Evolutionary conservation across 2,113 vertebrate genomes (phyloP), one percentile per base, ranked within the genome.

Genomic region (Casuarius casuarius): DNA sequence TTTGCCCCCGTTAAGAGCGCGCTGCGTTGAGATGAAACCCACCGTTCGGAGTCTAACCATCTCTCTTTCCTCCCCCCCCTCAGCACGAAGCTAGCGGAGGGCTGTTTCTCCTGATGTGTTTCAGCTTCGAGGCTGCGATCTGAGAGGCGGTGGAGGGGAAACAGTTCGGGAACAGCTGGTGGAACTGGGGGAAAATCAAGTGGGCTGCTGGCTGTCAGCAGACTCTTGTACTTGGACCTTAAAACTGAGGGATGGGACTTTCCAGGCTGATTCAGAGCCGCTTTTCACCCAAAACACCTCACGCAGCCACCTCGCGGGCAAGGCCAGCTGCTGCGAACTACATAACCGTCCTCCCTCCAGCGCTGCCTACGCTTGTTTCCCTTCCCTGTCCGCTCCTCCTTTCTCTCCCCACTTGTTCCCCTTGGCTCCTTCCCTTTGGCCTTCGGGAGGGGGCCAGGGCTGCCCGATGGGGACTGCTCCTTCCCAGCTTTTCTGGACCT

Each of bases 21-120:
- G 4, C 10, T 1, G 7, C 7, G 4, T 21, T 9, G 5, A 31
- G 16, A 5, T 0, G 20, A 25, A 63, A 10, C 1, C 1, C 2
- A 5, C 35, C 2, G 1, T 9, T 10, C 5, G 48, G 25, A 13
- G 19, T 16, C 38, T 26, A 26, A 19, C 9, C 70, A 13, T 8
- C 2, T 7, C 72, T 68, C 10, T 54, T 42, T 42, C 10, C 42
- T 11, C 10, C 42, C 42, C 42, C 13, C 42, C 42, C 42, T 13
- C 42, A 4, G 5, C 0, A 2, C 0, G 26, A 14, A 31, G 21
- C 5, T 3, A 75, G 8, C 2, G 16, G 49, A 46, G 46, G 49
- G 5, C 6, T 22, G 2, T 66, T 65, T 31, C 31, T 16, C 63
- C 52, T 31, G 29, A 18, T 14, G 4, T 10, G 12, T 29, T 23